Base-by-base conservation (phyloP, 2,797 vertebrate species). In the Thamnophis elegans region DNA sequence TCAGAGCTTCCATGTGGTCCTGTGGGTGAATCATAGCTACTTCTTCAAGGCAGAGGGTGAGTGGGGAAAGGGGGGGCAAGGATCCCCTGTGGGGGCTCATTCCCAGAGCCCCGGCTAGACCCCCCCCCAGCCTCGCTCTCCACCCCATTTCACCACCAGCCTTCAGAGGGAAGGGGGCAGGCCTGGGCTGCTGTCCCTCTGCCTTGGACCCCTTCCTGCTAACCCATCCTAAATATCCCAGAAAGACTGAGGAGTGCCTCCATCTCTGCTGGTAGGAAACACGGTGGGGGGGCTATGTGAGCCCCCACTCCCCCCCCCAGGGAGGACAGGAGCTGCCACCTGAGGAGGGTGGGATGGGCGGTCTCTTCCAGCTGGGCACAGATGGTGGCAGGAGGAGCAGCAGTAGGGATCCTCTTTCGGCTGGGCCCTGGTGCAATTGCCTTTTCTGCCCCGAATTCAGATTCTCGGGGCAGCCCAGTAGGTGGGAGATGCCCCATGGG, bases 1-100 rank as follows among this genome's bases (percentile, higher is more conserved):
- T 82, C 92, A 94, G 90, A 65, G 5, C 85, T 95, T 85, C 92
- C 91, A 94, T 0, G 89, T 96, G 93, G 95, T 94, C 60, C 13
- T 95, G 86, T 4, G 28, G 36, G 55, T 51, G 20, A 42, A 13
- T 0, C 36, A 56, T 0, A 22, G 1, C 53, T 55, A 62, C 8
- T 65, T 88, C 32, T 36, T 91, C 60, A 10, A 5, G 2, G 25
- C 5, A 8, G 0, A 73, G 56, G 89, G 89, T 90, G 60, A 68
- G 59, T 1, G 4, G 85, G 59, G n/a, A 32, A 32, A 4, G n/a
- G 18, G 53, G 6, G 54, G 32, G 54, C 2, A 7, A 42, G 85
- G 18, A 8, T 53, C 51, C 13, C 51, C 32, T 32, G 28, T 2
- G 22, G 2, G 53, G 28, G 28, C 14, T 16, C 13, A 55, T 55